Evolutionary conservation across 2,113 vertebrate genomes (phyloP), one percentile per base, ranked within the genome.

Genomic region (Chitala chitala): DNA sequence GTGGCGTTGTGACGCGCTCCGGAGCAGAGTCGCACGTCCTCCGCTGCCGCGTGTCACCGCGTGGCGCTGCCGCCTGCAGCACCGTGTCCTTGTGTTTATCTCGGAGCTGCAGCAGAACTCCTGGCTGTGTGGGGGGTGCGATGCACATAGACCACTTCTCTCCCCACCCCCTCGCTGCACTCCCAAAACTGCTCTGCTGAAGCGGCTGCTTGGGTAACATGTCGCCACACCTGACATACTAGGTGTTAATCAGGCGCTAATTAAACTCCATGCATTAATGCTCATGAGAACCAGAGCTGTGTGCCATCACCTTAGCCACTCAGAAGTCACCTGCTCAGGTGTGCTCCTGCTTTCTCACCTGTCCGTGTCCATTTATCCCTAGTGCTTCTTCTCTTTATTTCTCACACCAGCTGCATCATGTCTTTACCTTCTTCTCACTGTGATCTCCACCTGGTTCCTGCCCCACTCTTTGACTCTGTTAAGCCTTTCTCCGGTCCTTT

Each of bases 401-500:
- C 1, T 31, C 17, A 3, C 31, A 8, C 59, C 31, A 38, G 12
- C 33, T 20, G 9, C 10, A 20, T n/a, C 59, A 20, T 38, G 6
- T 63, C 29, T 33, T 4, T 63, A 6, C 31, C 31, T 33, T 63
- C 4, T 58, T 38, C n/a, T 38, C 33, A 13, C 54, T 26, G 50
- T 12, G 33, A 26, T 12, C n/a, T 48, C 40, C 9, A 33, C 44
- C 20, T 5, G 9, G 26, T 59, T 58, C 38, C 6, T 13, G 12
- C 5, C 53, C 48, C 72, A 33, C 15, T 42, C 55, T 73, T 38
- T 38, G 58, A 58, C 74, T 66, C 53, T 51, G 10, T 75, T 0
- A 75, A 61, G 61, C 20, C 56, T 50, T 74, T 51, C 31, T 53
- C 44, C 63, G 53, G 58, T 79, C 46, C 58, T 69, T 69, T 66